phyloP scores from a whole-genome alignment of 2,888 invertebrate species.

The Cephus nigrinus region DNA sequence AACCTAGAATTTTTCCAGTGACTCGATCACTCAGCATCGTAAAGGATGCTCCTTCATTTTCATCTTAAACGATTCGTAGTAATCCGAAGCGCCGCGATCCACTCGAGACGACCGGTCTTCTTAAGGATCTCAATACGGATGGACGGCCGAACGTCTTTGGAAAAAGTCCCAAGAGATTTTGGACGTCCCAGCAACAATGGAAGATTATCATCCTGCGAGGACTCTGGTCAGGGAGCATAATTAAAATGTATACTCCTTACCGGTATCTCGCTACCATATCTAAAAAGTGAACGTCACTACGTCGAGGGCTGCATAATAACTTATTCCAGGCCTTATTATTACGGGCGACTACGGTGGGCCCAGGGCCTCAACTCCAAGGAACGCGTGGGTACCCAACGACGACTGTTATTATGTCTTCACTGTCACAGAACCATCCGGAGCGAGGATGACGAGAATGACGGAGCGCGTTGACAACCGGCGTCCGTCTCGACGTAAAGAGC shows the following conservation, averaged over 20 bases:
- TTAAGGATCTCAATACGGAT: not conserved
- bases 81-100: not conserved
- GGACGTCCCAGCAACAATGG: not conserved
- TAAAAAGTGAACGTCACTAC: constrained; percentile 37
- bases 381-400: constrained; percentile 31
- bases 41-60: not conserved
- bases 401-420: constrained; percentile 47
- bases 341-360: constrained; percentile 49
- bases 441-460: constrained; percentile 17
- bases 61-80: not conserved
- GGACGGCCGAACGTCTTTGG: not conserved
- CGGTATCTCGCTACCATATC: constrained; percentile 24
- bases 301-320: constrained; percentile 52
- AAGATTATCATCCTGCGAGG: not conserved
- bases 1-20: not conserved
- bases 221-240: not conserved
- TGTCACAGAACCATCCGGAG: constrained; percentile 17
- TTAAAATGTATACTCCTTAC: constrained; percentile 6
- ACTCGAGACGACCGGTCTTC: not conserved
- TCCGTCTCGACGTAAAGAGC: constrained; percentile 5
- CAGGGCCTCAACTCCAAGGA: constrained; percentile 19
- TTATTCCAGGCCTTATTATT: constrained; percentile 57
- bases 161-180: not conserved
- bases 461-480: constrained; percentile 21
- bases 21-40: not conserved